These are phyloP conservation scores for Augochlora pura DNA, from an alignment of 1,140 invertebrate genomes.

Conservation along the genomic window DNA sequence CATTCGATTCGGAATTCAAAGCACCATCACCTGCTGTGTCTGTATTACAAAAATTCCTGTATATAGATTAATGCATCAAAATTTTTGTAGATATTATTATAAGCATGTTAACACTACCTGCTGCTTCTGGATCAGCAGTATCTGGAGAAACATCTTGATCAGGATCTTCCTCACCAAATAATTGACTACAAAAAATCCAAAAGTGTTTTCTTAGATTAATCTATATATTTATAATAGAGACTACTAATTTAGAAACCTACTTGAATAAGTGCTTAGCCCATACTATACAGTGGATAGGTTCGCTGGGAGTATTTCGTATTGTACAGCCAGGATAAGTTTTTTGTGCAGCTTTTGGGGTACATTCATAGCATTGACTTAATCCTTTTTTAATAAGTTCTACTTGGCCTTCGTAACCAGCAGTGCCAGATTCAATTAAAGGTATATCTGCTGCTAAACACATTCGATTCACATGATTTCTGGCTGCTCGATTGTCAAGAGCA, in stretches of 20 bases:
- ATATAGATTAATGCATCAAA: neutral
- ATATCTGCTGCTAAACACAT: slow-evolving; percentile 98
- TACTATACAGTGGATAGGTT: slow-evolving; percentile 99
- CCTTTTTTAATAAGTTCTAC: slow-evolving; percentile 94
- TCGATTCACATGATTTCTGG: slow-evolving; percentile 98
- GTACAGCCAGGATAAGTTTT: slow-evolving; percentile 99
- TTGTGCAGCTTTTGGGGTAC: slow-evolving; percentile 93
- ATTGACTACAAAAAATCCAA: slow-evolving; percentile 85
- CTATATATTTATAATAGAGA: slow-evolving; percentile 17
- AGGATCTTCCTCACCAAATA: slow-evolving; percentile 97
- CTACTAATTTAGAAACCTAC: slow-evolving; percentile 81
- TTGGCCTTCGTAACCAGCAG: slow-evolving; percentile 97
- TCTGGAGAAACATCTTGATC: slow-evolving; percentile 99
- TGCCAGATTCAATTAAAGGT: slow-evolving; percentile 97
- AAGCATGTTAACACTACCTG: slow-evolving; percentile 75
- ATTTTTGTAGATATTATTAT: neutral
- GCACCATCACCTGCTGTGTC: slow-evolving; percentile 81
- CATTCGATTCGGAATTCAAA: slow-evolving; percentile 77
- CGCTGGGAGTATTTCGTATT: slow-evolving; percentile 99
- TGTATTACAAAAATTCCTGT: slow-evolving; percentile 58
- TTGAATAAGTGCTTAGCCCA: slow-evolving; percentile 99
- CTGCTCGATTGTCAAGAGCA: slow-evolving; percentile 97
- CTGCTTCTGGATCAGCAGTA: slow-evolving; percentile 93
- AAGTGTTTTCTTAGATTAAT: slow-evolving; percentile 9
- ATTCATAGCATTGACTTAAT: slow-evolving; percentile 98